These are phyloP conservation scores for Lasioglossum figueresi DNA, from an alignment of 2,888 invertebrate genomes.

Conservation along the genomic window DNA sequence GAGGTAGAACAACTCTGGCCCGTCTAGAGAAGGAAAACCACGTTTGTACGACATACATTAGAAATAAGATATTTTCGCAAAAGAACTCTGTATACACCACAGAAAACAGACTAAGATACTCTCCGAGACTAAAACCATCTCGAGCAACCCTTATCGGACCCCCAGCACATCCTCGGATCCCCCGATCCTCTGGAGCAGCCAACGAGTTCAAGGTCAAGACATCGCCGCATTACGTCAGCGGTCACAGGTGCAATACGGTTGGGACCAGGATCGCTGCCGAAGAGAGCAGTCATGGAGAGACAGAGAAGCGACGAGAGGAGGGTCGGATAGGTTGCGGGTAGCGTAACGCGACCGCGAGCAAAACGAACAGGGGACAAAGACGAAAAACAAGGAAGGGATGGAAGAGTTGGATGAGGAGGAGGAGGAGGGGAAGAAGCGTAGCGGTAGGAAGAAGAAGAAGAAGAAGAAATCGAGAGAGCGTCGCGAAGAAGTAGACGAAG, in stretches of 20 bases:
- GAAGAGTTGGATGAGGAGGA: slow-evolving; percentile 12
- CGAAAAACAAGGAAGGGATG: slow-evolving; percentile 23
- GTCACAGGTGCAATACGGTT: slow-evolving; percentile 72
- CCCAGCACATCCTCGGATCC: not conserved
- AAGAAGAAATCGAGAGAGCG: slow-evolving; percentile 19
- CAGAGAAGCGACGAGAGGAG: slow-evolving; percentile 34
- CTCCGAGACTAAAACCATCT: not conserved
- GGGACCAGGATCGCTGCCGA: slow-evolving; percentile 60
- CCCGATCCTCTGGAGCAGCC: not conserved
- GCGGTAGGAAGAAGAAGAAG: not conserved
- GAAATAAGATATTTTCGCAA: not conserved
- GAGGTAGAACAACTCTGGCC: not conserved
- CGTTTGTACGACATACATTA: not conserved
- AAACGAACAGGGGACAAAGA: slow-evolving; percentile 10
- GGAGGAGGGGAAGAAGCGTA: not conserved
- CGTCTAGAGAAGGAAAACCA: not conserved
- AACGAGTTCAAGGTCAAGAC: slow-evolving; percentile 31
- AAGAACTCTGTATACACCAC: not conserved
- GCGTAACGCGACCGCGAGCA: slow-evolving; percentile 49
- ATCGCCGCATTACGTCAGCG: slow-evolving; percentile 72
- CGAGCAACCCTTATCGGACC: not conserved
- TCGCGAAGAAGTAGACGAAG: slow-evolving; percentile 24
- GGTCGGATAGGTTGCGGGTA: slow-evolving; percentile 25
- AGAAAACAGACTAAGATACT: not conserved
- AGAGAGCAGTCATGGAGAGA: slow-evolving; percentile 18